A percentile compares a stretch with the other conserved stretches of the same genome.
Evolutionary conservation across 1,140 invertebrate species (phyloP).

Genomic region (Rhynchophorus ferrugineus): DNA sequence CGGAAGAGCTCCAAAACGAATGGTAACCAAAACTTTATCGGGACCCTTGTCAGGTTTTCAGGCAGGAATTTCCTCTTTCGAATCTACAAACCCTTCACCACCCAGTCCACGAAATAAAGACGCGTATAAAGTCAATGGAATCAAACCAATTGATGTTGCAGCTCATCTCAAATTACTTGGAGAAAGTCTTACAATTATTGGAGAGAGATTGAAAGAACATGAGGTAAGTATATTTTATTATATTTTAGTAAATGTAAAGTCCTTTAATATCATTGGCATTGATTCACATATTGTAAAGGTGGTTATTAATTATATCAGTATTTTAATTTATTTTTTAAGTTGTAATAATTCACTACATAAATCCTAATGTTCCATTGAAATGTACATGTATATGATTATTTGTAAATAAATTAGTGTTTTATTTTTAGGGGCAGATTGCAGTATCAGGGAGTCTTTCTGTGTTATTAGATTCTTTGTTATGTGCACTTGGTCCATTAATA

Average conservation of each 20-base stretch:
- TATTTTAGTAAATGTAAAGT: not conserved
- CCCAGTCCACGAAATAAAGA: constrained; percentile 41
- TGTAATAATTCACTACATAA: too few species aligned
- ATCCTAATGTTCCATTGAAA: too few species aligned
- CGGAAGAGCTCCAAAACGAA: constrained; percentile 28
- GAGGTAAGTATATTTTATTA: constrained; percentile 50
- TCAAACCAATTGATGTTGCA: constrained; percentile 82
- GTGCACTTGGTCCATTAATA: constrained; percentile 81
- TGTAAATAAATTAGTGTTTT: too few species aligned
- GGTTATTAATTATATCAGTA: not conserved
- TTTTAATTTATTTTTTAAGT: constrained; percentile 4
- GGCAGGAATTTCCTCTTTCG: constrained; percentile 41
- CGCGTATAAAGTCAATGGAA: constrained; percentile 62
- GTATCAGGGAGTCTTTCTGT: constrained; percentile 91
- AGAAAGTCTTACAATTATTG: constrained; percentile 88
- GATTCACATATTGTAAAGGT: not conserved
- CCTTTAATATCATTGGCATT: too few species aligned
- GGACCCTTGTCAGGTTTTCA: constrained; percentile 42
- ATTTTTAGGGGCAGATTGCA: constrained; percentile 77
- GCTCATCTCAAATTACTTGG: constrained; percentile 88
- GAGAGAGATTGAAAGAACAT: constrained; percentile 84
- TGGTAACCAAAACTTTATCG: constrained; percentile 27
- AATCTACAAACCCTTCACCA: constrained; percentile 44
- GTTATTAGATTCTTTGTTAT: constrained; percentile 89
- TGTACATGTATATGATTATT: too few species aligned